phyloP scores from a whole-genome alignment of 2,113 vertebrate species.

The Nycticebus coucang region DNA sequence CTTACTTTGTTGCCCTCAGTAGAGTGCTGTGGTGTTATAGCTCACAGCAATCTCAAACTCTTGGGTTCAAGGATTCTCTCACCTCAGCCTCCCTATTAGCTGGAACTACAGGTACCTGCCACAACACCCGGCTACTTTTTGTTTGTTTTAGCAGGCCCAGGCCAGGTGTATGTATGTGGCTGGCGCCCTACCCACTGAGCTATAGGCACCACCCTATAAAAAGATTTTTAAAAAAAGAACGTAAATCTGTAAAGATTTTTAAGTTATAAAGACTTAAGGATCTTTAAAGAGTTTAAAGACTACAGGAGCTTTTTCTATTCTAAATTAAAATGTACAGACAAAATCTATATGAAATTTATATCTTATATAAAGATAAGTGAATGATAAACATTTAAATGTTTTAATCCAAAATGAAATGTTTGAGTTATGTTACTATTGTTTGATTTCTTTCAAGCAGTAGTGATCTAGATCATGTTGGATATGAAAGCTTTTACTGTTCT shows the following conservation, averaged over 20 bases:
- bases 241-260: neutral
- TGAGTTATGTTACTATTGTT: neutral
- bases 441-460: neutral
- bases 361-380: neutral
- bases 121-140: too few relatives aligned
- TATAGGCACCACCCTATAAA: neutral
- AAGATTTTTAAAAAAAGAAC: neutral
- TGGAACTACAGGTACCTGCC: too few relatives aligned
- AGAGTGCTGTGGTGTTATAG: too few relatives aligned
- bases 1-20: too few relatives aligned
- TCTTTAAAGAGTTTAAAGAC: neutral
- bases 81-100: too few relatives aligned
- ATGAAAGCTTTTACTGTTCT: neutral
- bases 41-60: too few relatives aligned
- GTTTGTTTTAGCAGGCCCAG: too few relatives aligned
- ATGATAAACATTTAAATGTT: neutral
- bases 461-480: neutral
- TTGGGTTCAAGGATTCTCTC: too few relatives aligned
- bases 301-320: neutral
- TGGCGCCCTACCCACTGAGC: too few relatives aligned
- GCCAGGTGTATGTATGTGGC: too few relatives aligned
- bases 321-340: neutral
- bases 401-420: conserved; percentile 18
- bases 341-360: neutral
- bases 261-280: neutral